phyloP scores from a whole-genome alignment of 64 coral and sea anemone genomes.

The Acropora tenuis region DNA sequence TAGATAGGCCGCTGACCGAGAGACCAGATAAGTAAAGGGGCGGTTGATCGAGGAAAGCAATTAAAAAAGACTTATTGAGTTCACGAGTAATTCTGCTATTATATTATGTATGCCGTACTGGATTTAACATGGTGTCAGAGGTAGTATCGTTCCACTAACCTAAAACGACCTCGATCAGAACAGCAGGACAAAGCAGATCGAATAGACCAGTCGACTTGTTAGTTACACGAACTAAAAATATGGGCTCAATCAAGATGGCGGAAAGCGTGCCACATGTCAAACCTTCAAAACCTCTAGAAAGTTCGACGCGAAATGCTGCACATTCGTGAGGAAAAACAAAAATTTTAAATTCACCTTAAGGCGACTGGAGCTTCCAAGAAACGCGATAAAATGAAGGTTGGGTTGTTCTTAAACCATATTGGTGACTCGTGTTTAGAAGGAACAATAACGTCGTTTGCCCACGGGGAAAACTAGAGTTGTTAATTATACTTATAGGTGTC shows the following conservation, averaged over 20 bases:
- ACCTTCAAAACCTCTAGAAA: slow-evolving; percentile 20
- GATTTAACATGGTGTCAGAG: slow-evolving; percentile 5
- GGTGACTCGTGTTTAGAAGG: slow-evolving; percentile 30
- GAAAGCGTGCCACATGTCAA: slow-evolving; percentile 21
- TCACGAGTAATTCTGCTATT: background rate
- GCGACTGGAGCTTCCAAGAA: slow-evolving; percentile 36
- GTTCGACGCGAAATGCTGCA: slow-evolving; percentile 33
- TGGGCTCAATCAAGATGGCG: slow-evolving; percentile 35
- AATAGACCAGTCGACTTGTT: background rate
- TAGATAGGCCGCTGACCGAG: too few relatives aligned
- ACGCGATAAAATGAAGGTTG: slow-evolving; percentile 42
- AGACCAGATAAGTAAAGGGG: too few relatives aligned
- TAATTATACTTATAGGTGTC: too few relatives aligned
- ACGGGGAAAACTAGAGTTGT: too few relatives aligned
- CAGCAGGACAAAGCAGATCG: background rate
- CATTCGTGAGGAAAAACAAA: slow-evolving; percentile 41
- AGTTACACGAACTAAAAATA: background rate
- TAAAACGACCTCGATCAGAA: background rate
- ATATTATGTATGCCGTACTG: background rate
- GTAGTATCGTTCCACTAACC: background rate
- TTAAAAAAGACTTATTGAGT: too few relatives aligned
- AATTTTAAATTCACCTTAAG: background rate
- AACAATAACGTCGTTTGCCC: too few relatives aligned
- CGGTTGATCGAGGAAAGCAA: too few relatives aligned
- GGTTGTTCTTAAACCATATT: slow-evolving; percentile 40